These are phyloP conservation scores for Notoglanidium macrostoma DNA, from an alignment of 2,797 vertebrate genomes.

Conservation along the genomic window DNA sequence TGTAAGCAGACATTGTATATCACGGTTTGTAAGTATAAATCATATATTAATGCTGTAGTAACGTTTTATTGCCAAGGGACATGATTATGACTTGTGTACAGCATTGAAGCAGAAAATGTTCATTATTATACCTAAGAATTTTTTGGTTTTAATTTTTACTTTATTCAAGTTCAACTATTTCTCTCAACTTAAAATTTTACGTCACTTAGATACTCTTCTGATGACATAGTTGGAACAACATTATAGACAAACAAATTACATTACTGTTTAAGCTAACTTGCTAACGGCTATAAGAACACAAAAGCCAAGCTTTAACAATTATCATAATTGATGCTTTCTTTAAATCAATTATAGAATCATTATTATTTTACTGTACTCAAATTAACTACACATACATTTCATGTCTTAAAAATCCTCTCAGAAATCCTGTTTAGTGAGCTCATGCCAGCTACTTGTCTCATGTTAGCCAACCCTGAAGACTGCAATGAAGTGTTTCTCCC, in stretches of 20 bases:
- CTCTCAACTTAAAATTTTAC: neutral
- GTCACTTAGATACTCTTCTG: neutral
- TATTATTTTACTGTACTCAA: neutral
- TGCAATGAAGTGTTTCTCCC: neutral
- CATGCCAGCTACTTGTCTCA: neutral
- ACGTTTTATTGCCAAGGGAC: neutral
- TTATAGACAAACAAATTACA: conserved; percentile 1
- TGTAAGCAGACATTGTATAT: neutral
- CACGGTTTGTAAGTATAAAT: neutral
- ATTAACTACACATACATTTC: neutral
- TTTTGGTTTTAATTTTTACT: neutral
- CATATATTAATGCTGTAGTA: neutral
- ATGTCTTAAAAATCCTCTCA: neutral
- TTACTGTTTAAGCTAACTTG: neutral
- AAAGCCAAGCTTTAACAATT: neutral
- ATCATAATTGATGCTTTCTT: neutral
- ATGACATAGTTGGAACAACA: neutral
- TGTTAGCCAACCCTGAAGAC: neutral
- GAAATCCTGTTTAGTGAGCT: neutral
- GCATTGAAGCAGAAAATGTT: neutral
- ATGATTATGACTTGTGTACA: neutral
- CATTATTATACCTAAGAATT: neutral
- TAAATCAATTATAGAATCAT: neutral
- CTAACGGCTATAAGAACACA: neutral
- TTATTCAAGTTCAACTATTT: neutral